Evolutionary conservation across 2,888 invertebrate species (phyloP), one percentile per base, ranked within the genome.

Genomic region (Eupithecia exiguata): DNA sequence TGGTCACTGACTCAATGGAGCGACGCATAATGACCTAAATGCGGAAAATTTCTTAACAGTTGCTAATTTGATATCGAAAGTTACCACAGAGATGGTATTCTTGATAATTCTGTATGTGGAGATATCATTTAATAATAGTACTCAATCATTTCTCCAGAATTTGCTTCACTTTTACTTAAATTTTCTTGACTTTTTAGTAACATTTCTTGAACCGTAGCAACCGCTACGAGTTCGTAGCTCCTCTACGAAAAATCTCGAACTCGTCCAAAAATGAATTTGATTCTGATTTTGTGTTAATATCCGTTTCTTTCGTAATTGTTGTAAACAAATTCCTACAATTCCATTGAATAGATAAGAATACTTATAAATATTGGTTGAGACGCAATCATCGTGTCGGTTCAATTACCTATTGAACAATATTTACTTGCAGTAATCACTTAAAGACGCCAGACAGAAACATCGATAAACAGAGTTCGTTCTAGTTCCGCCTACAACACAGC

Each of bases 1-100:
- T 92, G 92, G 91, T 90, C 92, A 92, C 89, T 91, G 92, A 92
- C 92, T 92, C 90, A 92, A 85, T 88, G 83, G 81, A 86, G 82
- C 71, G 74, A 63, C 70, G 72, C 70, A 63, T 79, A 74, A 79
- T 79, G 77, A 78, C 79, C 76, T 69, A 75, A 70, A 77, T 79
- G 78, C 78, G 77, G 78, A 79, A 79, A 79, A 79, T 79, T 74
- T 65, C 65, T 65, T 10, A 4, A 21, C 53, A 21, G 21, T 10
- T 21, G 10, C 21, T 53, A n/a, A 53, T 21, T 53, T 53, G 10
- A 14, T 58, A 25, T 14, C 25, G 12, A 12, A 58, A 53, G 25
- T 25, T 58, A 25, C 21, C 58, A 53, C 12, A 53, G 21, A 25
- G 4, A 53, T 21, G 12, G 5, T 12, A 53, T n/a, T 21, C 21